Evolutionary conservation across 2,797 vertebrate species (phyloP), one percentile per base, ranked within the genome.

Genomic region (Coracias cyanogaster): DNA sequence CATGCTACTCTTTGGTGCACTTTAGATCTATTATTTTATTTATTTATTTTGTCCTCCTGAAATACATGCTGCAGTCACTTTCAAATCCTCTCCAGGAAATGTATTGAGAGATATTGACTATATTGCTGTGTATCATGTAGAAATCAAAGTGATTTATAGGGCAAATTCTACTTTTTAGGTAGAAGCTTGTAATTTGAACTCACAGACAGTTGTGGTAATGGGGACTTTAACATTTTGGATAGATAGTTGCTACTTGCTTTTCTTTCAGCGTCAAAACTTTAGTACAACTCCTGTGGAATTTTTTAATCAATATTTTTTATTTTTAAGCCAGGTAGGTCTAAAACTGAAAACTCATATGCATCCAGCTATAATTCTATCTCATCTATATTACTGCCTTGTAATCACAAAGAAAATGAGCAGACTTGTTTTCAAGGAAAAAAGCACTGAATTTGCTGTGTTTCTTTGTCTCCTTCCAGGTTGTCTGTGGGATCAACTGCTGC

Each of bases 341-440:
- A 52, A 93, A 58, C 15, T 28, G 19, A 1, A 17, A 76, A 69
- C 25, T 94, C 61, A n/a, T 41, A 58, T 73, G n/a, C 31, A 26
- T 26, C 55, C 7, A 94, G 35, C 15, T 20, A 4, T 86, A 70
- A 41, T 51, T 80, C 37, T 82, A 0, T 31, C 49, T 95, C 29
- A 62, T 66, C 20, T 26, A 16, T 58, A 64, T 91, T 90, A 49
- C 16, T 51, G 18, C 9, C 21, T 55, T 66, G 10, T 60, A 76
- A 78, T 93, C 57, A 58, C 22, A 94, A 82, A 89, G 48, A 24
- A 96, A 96, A 93, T 69, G 49, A 43, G 20, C 78, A 16, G 19
- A 26, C 10, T 71, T 74, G 9, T 83, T 72, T 65, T 25, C 54
- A 57, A 31, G 46, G 13, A 18, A 2, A 15, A 25, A 86, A 78